Evolutionary conservation across 2,888 invertebrate species (phyloP).

Genomic region (Leptarthrus brevirostris): DNA sequence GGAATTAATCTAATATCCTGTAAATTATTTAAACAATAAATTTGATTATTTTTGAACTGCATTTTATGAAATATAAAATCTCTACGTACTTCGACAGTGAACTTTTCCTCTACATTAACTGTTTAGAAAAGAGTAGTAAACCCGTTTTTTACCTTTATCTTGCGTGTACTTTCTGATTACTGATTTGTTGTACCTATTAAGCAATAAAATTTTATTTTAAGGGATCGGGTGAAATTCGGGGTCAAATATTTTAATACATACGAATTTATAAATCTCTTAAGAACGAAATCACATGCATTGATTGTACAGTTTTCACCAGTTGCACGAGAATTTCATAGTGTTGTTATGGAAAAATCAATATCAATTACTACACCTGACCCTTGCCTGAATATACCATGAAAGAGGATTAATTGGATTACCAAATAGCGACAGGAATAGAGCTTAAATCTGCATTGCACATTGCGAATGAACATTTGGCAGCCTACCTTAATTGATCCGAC

Average conservation of each 20-base stretch:
- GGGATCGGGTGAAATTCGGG: not conserved
- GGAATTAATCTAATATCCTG: too few relatives aligned
- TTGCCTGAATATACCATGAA: constrained; percentile 1
- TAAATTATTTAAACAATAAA: not conserved
- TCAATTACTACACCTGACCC: constrained; percentile 50
- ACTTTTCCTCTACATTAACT: too few relatives aligned
- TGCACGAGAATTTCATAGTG: not conserved
- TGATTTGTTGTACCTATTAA: not conserved
- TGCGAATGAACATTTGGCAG: too few relatives aligned
- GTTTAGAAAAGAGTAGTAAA: too few relatives aligned
- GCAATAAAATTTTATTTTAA: not conserved
- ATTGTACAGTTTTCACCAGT: not conserved
- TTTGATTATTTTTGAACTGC: not conserved
- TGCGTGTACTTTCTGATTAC: not conserved
- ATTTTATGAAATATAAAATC: not conserved
- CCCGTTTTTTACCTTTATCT: too few relatives aligned
- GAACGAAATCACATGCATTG: not conserved
- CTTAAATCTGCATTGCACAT: too few relatives aligned
- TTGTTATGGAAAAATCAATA: constrained; percentile 39
- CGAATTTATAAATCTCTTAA: not conserved
- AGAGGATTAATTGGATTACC: not conserved
- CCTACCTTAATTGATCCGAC: too few relatives aligned
- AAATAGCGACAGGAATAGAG: not conserved
- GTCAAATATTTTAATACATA: not conserved
- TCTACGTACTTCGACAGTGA: too few relatives aligned